Evolutionary conservation across 2,797 vertebrate genomes (phyloP).

Genomic region (Falco rusticolus): DNA sequence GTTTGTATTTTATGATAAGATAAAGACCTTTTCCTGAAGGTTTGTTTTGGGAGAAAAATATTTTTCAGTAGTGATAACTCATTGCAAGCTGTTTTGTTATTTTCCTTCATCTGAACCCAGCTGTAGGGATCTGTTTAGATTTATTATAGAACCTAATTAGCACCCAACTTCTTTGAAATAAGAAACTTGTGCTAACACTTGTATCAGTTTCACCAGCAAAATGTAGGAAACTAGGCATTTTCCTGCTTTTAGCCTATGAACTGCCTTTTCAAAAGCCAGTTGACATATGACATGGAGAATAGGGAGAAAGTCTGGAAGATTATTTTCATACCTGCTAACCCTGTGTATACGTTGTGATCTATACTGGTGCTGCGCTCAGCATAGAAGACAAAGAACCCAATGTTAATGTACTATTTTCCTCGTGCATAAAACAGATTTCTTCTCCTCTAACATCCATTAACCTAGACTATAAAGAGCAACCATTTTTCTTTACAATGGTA

Average conservation of each 20-base stretch:
- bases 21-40: slow-evolving; percentile 53
- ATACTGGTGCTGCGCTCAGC: background rate
- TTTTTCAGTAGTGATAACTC: slow-evolving; percentile 27
- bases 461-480: background rate
- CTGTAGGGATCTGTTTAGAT: slow-evolving; percentile 5
- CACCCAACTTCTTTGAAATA: slow-evolving; percentile 33
- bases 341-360: background rate
- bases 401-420: background rate
- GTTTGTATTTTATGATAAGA: slow-evolving; percentile 59
- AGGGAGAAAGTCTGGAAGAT: background rate
- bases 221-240: slow-evolving; percentile 33
- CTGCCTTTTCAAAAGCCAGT: background rate
- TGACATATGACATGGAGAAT: background rate
- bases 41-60: background rate
- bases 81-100: background rate
- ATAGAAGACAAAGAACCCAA: background rate
- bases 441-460: background rate
- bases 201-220: slow-evolving; percentile 38
- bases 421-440: background rate
- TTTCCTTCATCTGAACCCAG: slow-evolving; percentile 33
- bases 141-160: slow-evolving; percentile 34
- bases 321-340: slow-evolving; percentile 2
- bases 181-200: background rate
- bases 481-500: background rate
- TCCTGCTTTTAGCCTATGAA: slow-evolving; percentile 40